Base-by-base conservation (phyloP, 2,888 invertebrate species). In the Sphinx pinastri region DNA sequence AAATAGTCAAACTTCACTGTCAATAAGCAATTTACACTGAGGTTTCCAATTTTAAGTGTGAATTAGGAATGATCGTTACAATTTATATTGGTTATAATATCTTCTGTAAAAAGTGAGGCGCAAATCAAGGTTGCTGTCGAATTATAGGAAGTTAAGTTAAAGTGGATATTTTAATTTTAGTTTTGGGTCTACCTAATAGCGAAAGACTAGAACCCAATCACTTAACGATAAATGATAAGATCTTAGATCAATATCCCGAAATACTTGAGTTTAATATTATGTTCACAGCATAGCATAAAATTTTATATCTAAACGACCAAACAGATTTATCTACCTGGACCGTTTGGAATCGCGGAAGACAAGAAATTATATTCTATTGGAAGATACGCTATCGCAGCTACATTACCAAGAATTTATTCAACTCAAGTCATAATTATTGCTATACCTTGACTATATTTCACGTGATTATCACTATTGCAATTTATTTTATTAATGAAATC, bases 401-500 rank as follows among this genome's bases (percentile, higher is more conserved):
- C 16, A 47, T 45, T 38, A n/a, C 38, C n/a, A 45, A 45, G 58
- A 59, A 59, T 60, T 52, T n/a, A 45, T 45, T 60, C 45, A 60
- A 16, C 38, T 60, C 45, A 16, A 16, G 38, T 13, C 60, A 45
- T 59, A 38, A 59, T 59, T 59, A n/a, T 38, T 47, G 60, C 38
- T 60, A 60, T 45, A 45, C 11, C 12, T 57, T 57, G 57, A 45
- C 58, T 59, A 59, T 60, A 45, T 60, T 60, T 60, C 60, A n/a
- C 60, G 7, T 45, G 45, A 45, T 45, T 45, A 60, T 60, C 13
- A 45, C n/a, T 45, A 45, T 60, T 60, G 45, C 60, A 38, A 60
- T 45, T 60, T 60, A 45, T 60, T 60, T 60, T 60, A n/a, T 60
- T n/a, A n/a, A 60, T 45, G 12, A 6, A 25, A 57, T 25, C 11